Conservation (phyloP, 2,888 invertebrate species). For the Sphinx pinastri region DNA sequence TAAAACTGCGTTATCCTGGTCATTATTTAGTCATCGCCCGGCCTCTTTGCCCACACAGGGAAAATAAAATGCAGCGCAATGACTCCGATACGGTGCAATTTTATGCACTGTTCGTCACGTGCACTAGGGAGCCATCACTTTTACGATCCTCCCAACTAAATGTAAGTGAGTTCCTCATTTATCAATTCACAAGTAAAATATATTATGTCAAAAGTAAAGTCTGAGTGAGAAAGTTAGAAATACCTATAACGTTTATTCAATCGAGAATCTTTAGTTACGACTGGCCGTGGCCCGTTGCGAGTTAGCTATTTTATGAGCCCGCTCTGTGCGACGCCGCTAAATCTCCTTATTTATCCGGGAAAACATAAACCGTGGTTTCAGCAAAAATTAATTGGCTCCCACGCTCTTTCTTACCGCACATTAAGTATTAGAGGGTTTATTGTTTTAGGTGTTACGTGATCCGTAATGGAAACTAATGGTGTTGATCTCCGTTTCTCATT, state of each 20-base stretch:
- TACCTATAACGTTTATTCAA: conserved; percentile 6
- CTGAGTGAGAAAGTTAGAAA: not conserved
- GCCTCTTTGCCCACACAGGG: conserved; percentile 59
- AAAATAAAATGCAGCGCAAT: conserved; percentile 78
- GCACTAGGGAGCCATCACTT: conserved; percentile 23
- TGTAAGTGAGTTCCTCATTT: conserved; percentile 15
- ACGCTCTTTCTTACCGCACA: conserved; percentile 71
- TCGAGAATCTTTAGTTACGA: conserved; percentile 66
- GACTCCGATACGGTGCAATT: conserved; percentile 60
- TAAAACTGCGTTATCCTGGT: conserved; percentile 83
- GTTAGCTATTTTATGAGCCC: conserved; percentile 73
- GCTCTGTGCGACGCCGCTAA: conserved; percentile 73
- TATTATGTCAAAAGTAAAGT: not conserved
- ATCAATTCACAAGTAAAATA: conserved; percentile 31
- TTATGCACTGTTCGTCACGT: conserved; percentile 49
- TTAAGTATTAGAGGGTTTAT: conserved; percentile 70
- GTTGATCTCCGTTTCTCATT: not conserved
- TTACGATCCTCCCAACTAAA: not conserved
- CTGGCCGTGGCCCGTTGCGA: conserved; percentile 71
- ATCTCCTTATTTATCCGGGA: conserved; percentile 82
- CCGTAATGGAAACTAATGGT: conserved; percentile 31
- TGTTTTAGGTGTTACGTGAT: conserved; percentile 43
- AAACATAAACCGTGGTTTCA: conserved; percentile 79
- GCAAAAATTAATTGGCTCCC: conserved; percentile 81
- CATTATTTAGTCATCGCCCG: conserved; percentile 83